phyloP scores from a whole-genome alignment of 2,113 vertebrate species.

The pig (Sus scrofa) region T2T-Sscrofa CM000826.6:153336001-153336500 shows the following conservation, averaged over 20 bases:
- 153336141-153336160: rapidly evolving
- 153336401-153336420: neutral
- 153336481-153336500: rapidly evolving
- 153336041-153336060: neutral
- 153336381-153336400: neutral
- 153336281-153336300: neutral
- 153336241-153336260: neutral
- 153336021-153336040: neutral
- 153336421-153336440: neutral
- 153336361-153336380: neutral
- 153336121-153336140: neutral
- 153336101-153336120: neutral
- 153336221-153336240: neutral
- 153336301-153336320: neutral
- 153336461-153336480: rapidly evolving
- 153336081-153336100: neutral
- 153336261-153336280: neutral
- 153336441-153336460: rapidly evolving
- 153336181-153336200: neutral
- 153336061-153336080: neutral
- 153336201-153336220: neutral
- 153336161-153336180: neutral
- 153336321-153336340: neutral
- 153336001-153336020: neutral
- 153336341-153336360: neutral